phyloP scores from a whole-genome alignment of 2,888 invertebrate genomes.

The Cetonia aurata region DNA sequence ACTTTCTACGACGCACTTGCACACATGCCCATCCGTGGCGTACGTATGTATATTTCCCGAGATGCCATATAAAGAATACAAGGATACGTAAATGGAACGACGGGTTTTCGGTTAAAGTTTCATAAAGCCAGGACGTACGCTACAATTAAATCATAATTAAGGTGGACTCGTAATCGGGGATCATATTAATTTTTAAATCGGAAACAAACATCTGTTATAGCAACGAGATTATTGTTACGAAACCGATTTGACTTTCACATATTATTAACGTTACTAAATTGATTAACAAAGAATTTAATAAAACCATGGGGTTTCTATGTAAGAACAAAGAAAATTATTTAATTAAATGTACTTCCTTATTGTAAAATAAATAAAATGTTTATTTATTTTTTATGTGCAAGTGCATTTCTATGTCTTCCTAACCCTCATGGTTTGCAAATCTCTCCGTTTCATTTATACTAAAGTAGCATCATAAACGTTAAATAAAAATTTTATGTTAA shows the following conservation, averaged over 20 bases:
- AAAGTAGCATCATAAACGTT: no score
- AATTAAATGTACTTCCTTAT: no score
- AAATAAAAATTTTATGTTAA: no score
- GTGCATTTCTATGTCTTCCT: no score
- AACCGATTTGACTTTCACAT: conserved; percentile 7
- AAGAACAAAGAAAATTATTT: no score
- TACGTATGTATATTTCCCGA: conserved; percentile 23
- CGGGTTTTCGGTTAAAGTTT: conserved; percentile 31
- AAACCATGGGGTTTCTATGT: no score
- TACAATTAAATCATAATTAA: conserved; percentile 29
- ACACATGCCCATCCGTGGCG: conserved; percentile 1
- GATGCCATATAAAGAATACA: conserved; percentile 40
- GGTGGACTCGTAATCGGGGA: background rate
- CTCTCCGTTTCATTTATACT: no score
- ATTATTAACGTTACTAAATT: no score
- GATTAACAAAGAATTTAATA: no score
- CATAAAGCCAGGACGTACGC: conserved; percentile 5
- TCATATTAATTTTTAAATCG: conserved; percentile 10
- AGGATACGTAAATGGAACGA: conserved; percentile 37
- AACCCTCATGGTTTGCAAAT: no score
- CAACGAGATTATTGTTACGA: background rate
- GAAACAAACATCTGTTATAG: conserved; percentile 2
- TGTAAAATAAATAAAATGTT: no score
- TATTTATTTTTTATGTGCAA: no score
- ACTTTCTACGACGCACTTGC: conserved; percentile 31